Base-by-base conservation (phyloP, 2,113 vertebrate species). In the Sceloporus undulatus region DNA sequence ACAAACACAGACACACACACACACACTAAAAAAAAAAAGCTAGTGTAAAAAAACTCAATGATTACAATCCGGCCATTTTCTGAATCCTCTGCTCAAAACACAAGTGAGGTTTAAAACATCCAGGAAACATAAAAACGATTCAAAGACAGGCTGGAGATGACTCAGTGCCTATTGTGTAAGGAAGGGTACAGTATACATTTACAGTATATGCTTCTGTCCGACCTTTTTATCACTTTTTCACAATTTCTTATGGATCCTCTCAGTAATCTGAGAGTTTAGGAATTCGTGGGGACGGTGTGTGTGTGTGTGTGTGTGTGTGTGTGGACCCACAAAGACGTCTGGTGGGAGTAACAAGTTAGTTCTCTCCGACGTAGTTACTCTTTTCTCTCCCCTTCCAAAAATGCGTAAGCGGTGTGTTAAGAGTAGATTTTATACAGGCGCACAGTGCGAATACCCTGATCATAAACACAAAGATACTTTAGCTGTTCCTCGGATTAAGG, bases 401-500 rank as follows among this genome's bases (percentile, higher is more conserved):
- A 68, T 62, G 38, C 16, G 89, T 34, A 85, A 88, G 9, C 42
- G 73, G 29, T 88, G 48, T 27, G 34, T 48, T 87, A 66, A 38
- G 74, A 89, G 94, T 62, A 62, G 89, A 85, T 65, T 76, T 70
- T 91, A 92, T 70, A 73, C 25, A 84, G 48, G 5, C 48, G 5
- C 48, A 48, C 48, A 48, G 48, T 48, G 7, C 86, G 90, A 91
- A 87, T 9, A 79, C 4, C 13, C n/a, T 1, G 56, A 11, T 54
- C 40, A 68, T 48, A 70, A 91, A 38, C 40, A 84, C 48, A 85
- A 91, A 84, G 16, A 70, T 9, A 62, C 2, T 85, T 23, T 14
- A n/a, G 23, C 40, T 42, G 27, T 82, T 19, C 66, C 42, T 78
- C 23, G 66, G 74, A 87, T 77, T 65, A 2, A 2, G 6, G 9